Percentiles rank a stretch among this genome's conserved stretches.
phyloP scores from a whole-genome alignment of 2,797 vertebrate genomes.

The Bradypus variegatus region DNA sequence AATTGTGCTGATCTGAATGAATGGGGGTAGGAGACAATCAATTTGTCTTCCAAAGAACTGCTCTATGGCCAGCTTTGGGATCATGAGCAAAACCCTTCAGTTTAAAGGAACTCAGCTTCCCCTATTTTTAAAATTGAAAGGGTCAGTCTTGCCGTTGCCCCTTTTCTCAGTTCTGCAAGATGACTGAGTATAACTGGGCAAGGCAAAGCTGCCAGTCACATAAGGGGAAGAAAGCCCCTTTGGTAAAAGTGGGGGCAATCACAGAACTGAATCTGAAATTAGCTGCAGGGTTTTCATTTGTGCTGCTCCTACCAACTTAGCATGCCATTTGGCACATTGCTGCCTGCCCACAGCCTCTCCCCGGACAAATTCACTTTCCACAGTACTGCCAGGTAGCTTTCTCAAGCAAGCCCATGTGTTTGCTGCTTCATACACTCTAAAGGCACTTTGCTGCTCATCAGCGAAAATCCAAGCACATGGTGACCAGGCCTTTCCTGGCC shows the following conservation, averaged over 20 bases:
- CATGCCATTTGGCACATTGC: neutral
- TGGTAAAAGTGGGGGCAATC: neutral
- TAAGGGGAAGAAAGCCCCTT: neutral
- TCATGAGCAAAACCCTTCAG: neutral
- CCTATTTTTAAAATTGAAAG: neutral
- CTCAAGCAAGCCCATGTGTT: neutral
- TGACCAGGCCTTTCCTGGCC: neutral
- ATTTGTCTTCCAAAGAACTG: neutral
- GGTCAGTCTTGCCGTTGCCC: neutral
- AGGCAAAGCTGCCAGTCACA: neutral
- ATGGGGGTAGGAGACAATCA: neutral
- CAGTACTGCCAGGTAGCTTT: neutral
- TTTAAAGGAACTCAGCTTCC: neutral
- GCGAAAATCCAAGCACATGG: neutral
- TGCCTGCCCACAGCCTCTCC: accelerated
- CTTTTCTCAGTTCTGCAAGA: neutral
- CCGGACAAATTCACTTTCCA: neutral
- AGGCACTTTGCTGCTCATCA: neutral
- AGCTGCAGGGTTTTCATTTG: neutral
- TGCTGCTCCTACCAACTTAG: neutral
- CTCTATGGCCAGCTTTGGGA: neutral
- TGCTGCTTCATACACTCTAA: neutral
- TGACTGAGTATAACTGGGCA: neutral
- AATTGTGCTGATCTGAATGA: neutral
- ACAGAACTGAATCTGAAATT: neutral